phyloP scores from a whole-genome alignment of 1,140 invertebrate genomes.

The Fopius arisanus region DNA sequence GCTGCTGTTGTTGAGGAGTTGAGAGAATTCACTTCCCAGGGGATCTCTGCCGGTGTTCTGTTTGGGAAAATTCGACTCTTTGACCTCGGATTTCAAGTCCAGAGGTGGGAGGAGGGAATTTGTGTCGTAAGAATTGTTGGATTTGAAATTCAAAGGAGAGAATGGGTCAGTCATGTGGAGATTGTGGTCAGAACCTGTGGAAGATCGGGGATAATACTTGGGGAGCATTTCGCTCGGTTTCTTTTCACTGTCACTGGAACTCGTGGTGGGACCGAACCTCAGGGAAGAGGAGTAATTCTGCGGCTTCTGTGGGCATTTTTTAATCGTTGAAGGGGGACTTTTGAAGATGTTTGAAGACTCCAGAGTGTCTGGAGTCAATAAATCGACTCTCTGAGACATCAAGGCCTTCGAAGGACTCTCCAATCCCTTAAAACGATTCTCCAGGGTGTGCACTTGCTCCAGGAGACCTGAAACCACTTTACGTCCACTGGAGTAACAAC shows the following conservation, averaged over 20 bases:
- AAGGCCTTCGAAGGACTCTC: background rate
- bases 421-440: constrained; percentile 56
- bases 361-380: background rate
- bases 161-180: background rate
- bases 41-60: background rate
- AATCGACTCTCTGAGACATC: background rate
- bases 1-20: background rate
- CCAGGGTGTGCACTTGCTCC: constrained; percentile 69
- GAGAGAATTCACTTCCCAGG: background rate
- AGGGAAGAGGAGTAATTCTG: background rate
- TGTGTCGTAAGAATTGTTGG: background rate
- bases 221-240: background rate
- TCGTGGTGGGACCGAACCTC: background rate
- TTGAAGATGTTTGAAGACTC: background rate
- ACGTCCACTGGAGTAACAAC: constrained; percentile 42
- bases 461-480: constrained; percentile 71
- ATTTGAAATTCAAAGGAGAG: background rate
- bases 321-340: background rate
- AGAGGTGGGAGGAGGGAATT: background rate
- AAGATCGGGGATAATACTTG: background rate
- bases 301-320: background rate
- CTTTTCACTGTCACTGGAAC: background rate
- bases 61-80: background rate
- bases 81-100: background rate
- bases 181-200: background rate